phyloP scores from a whole-genome alignment of 2,888 invertebrate species.

The Polydesmus complanatus region DNA sequence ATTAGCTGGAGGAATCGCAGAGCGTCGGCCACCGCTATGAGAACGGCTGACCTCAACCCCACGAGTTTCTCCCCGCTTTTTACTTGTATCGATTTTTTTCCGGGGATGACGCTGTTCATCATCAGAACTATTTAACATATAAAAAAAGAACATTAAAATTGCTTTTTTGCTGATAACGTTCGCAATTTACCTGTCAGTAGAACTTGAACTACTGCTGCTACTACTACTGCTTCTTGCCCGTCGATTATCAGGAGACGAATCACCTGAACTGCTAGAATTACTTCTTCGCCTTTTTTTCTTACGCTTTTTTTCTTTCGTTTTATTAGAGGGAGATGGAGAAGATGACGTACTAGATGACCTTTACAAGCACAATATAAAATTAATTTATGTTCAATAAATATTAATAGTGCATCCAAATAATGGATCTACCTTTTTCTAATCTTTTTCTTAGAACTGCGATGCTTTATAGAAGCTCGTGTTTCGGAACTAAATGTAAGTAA shows the following conservation, averaged over 20 bases:
- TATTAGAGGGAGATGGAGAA: neutral
- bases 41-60: neutral
- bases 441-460: neutral
- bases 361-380: neutral
- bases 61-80: neutral
- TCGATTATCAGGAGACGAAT: neutral
- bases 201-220: neutral
- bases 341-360: neutral
- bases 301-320: neutral
- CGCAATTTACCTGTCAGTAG: neutral
- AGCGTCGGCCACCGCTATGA: neutral
- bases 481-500: neutral
- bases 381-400: neutral
- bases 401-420: neutral
- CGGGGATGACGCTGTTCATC: neutral
- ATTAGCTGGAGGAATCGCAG: neutral
- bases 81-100: neutral
- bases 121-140: neutral
- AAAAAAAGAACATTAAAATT: too few species aligned
- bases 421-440: neutral
- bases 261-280: neutral
- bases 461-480: neutral
- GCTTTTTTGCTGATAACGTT: too few species aligned
- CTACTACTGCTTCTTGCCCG: neutral
- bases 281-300: constrained; percentile 6